Evolutionary conservation across 1,140 invertebrate genomes (phyloP).

Genomic region (Delia radicum): DNA sequence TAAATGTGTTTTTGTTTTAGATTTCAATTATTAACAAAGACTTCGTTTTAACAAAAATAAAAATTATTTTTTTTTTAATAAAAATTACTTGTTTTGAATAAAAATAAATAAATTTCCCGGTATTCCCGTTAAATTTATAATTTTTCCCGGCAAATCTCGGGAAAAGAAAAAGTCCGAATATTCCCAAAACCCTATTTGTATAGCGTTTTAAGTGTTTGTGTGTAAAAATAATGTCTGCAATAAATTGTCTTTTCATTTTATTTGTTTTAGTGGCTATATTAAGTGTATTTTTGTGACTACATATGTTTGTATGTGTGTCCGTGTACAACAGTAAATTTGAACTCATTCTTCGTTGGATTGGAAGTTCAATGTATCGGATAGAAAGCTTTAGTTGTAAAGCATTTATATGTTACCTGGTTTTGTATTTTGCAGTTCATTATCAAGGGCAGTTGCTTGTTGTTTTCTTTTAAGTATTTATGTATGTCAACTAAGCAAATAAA

Average conservation of each 20-base stretch:
- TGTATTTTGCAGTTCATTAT: background rate
- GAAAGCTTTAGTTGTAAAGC: background rate
- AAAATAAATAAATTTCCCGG: no score
- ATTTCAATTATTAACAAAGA: no score
- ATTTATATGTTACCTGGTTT: background rate
- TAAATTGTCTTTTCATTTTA: background rate
- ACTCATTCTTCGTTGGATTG: background rate
- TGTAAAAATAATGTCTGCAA: background rate
- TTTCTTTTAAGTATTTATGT: background rate
- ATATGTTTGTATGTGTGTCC: background rate
- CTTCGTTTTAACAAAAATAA: no score
- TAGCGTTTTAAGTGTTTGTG: background rate
- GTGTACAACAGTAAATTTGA: background rate
- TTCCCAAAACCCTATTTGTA: background rate
- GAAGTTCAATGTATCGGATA: background rate
- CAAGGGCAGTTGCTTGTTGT: background rate
- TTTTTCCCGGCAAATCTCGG: no score
- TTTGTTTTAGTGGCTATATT: background rate
- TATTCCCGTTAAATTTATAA: no score
- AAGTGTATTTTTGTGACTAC: background rate
- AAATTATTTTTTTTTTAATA: no score
- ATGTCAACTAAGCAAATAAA: background rate
- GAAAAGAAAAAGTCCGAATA: no score
- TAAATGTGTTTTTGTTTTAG: no score
- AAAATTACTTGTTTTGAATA: no score